Evolutionary conservation across 2,888 invertebrate genomes (phyloP), one percentile per base, ranked within the genome.

Genomic region (Drosophila borealis): DNA sequence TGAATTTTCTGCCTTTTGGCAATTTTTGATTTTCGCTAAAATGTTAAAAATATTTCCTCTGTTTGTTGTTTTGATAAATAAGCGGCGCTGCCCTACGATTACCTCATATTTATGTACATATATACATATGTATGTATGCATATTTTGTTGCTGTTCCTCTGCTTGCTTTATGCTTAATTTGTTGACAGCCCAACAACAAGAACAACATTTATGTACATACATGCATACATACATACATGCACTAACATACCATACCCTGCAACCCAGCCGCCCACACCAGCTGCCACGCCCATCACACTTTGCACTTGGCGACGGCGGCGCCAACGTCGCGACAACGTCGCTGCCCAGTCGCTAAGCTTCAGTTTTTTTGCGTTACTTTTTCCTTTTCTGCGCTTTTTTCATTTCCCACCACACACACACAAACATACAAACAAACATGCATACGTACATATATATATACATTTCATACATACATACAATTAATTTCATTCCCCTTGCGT

Each of bases 281-380:
- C 56, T 60, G 72, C 75, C 75, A 72, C 77, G 77, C 77, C 73
- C 77, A 70, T 36, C 55, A 75, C 56, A 76, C 72, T 72, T 75
- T 77, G 75, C 68, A 61, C 69, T 76, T 80, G 70, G 46, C 57
- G 41, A 59, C 60, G 14, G 39, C 62, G 71, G 45, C 76, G 76
- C 54, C 63, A 65, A 21, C 75, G 75, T 66, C 67, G 70, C 54
- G 68, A 50, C 71, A 49, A 45, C 65, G 61, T 65, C 54, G 66
- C 55, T 64, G 65, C 44, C 63, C 66, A 66, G 50, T 50, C 66
- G 65, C 65, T 70, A 69, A 76, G 78, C 78, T 78, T 76, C 65
- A 78, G 57, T 73, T 63, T 44, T 60, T 54, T 50, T 63, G 42
- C 59, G 11, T 59, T 70, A 33, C 48, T 36, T 25, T 61, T 46